These are phyloP conservation scores for Panulirus ornatus DNA, from an alignment of 1,140 invertebrate species.

Conservation along the genomic window DNA sequence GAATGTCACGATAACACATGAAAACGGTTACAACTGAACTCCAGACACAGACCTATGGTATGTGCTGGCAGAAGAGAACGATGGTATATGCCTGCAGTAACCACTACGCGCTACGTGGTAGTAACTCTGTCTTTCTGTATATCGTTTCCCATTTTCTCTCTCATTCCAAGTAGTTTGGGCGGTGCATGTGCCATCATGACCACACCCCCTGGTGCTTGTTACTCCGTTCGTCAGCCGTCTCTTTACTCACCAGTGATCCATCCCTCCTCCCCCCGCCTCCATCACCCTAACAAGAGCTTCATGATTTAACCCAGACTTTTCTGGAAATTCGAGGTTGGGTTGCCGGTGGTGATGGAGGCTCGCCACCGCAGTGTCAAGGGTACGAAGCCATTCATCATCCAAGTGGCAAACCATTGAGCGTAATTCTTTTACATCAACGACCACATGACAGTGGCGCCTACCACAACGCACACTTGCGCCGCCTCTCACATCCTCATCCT, in stretches of 20 bases:
- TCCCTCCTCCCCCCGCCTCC: neutral
- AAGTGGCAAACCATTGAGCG: neutral
- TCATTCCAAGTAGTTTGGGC: too few relatives aligned
- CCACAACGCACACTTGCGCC: too few relatives aligned
- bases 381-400: neutral
- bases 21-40: too few relatives aligned
- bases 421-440: neutral
- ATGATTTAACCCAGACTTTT: neutral
- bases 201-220: neutral
- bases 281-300: neutral
- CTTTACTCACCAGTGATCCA: neutral
- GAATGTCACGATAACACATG: too few relatives aligned
- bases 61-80: too few relatives aligned
- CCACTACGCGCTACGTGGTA: too few relatives aligned
- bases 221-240: neutral
- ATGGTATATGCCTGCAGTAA: too few relatives aligned
- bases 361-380: neutral
- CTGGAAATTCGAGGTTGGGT: neutral
- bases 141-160: neutral
- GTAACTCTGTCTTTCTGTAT: slow-evolving; percentile 7
- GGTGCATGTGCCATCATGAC: neutral
- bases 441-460: neutral
- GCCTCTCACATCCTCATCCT: too few relatives aligned
- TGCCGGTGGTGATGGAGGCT: neutral
- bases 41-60: too few relatives aligned